Evolutionary conservation across 1,140 invertebrate genomes (phyloP).

Genomic region (Papilio xuthus): DNA sequence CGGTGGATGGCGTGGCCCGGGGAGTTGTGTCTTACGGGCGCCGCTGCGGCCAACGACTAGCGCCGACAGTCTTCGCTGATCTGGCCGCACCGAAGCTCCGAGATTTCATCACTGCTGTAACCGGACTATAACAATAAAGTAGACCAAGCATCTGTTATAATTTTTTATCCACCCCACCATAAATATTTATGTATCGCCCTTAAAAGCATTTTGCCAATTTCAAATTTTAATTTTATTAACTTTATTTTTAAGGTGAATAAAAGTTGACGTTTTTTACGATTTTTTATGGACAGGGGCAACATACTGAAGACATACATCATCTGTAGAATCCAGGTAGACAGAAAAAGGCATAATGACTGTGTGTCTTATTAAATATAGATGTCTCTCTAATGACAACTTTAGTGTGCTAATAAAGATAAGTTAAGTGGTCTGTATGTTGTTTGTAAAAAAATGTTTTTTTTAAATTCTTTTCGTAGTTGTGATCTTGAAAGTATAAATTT

Average conservation of each 20-base stretch:
- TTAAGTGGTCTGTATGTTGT: too few species aligned
- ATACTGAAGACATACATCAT: not conserved
- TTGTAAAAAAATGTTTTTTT: too few species aligned
- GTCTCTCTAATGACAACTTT: too few species aligned
- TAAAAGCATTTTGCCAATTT: too few species aligned
- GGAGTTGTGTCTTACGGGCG: conserved; percentile 20
- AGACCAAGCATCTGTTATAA: not conserved
- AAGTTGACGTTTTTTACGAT: not conserved
- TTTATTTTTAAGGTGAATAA: not conserved
- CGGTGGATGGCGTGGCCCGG: conserved; percentile 3
- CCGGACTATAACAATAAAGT: conserved; percentile 12
- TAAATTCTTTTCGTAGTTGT: too few species aligned
- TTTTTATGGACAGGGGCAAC: too few species aligned
- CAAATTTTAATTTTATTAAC: not conserved
- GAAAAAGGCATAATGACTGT: too few species aligned
- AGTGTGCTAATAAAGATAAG: too few species aligned
- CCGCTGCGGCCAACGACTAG: not conserved
- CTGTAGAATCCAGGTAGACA: not conserved
- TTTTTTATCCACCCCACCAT: not conserved
- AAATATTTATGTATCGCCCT: not conserved
- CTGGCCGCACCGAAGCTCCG: not conserved
- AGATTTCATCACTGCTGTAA: conserved; percentile 20
- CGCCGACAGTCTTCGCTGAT: conserved; percentile 11
- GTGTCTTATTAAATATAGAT: too few species aligned
- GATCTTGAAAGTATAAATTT: too few species aligned